Percentiles rank a stretch among this genome's conserved stretches.
These are phyloP conservation scores for Periphyllus acericola DNA, from an alignment of 2,888 invertebrate genomes.

Conservation along the genomic window DNA sequence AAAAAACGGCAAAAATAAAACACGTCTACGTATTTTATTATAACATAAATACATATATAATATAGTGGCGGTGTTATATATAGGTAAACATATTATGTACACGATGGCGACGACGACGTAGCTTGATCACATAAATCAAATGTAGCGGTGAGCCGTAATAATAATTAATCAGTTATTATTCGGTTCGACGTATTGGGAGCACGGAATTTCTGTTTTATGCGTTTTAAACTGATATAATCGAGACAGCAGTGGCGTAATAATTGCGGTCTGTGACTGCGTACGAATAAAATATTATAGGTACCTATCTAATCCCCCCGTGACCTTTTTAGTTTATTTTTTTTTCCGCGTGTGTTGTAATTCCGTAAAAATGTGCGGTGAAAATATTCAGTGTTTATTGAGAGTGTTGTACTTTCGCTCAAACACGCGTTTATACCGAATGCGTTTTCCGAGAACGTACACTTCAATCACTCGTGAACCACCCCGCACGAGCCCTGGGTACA, in stretches of 20 bases:
- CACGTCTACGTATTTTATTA: not conserved
- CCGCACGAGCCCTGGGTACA: no score
- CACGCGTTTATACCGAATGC: no score
- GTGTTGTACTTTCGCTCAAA: no score
- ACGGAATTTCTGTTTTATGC: not conserved
- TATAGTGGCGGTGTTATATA: not conserved
- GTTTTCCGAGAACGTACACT: no score
- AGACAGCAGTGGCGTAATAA: not conserved
- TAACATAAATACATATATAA: not conserved
- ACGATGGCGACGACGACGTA: not conserved
- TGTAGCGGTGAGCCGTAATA: not conserved
- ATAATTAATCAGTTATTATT: conserved; percentile 35
- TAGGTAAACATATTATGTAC: not conserved
- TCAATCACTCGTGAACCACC: no score
- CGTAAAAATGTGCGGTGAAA: not conserved
- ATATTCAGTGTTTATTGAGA: not conserved
- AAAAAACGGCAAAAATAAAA: conserved; percentile 20
- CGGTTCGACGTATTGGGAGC: conserved; percentile 19
- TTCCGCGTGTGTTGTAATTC: not conserved
- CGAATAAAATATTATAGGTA: not conserved
- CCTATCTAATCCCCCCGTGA: not conserved
- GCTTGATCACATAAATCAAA: not conserved
- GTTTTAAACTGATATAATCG: not conserved
- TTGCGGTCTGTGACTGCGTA: not conserved
- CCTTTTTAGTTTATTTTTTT: not conserved